Base-by-base conservation (phyloP, 2,888 invertebrate genomes). In the Aethes cnicana region DNA sequence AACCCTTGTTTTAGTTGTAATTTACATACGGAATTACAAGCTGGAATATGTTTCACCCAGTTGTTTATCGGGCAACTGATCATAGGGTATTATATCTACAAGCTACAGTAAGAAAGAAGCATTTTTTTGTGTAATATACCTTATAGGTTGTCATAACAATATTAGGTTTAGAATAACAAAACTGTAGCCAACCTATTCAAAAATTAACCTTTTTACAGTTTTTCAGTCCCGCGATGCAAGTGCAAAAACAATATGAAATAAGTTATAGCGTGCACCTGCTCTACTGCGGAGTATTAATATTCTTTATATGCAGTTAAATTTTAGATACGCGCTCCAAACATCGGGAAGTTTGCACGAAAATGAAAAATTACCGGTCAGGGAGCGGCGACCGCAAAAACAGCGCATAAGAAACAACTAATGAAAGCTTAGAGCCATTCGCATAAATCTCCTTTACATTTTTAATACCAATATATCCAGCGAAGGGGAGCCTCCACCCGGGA, bases 381-480 rank as follows among this genome's bases (percentile, higher is more conserved):
- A 82, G 82, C 80, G 77, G 76, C 78, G 81, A 84, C 87, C 86
- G 84, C 86, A 81, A 77, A 80, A 86, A 83, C 83, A 81, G 81
- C 81, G 82, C 84, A 74, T 79, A 87, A 88, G 87, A 81, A 86
- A 84, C 81, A 81, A 81, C 87, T 88, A 89, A 89, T 89, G 89
- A 89, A 89, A 89, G 89, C 89, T 88, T 84, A 89, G 84, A 88
- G 86, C 88, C 82, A 88, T 89, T 86, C 88, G 83, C 88, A 89
- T 89, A 89, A 89, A 89, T 89, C 89, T 88, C 82, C 84, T 78
- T 89, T 89, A 88, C 89, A 89, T 89, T 89, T 89, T 89, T 89
- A 89, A 89, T 89, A 89, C 88, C 88, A 86, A 89, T 89, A 89
- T 85, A 86, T 85, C 84, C 81, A 72, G 66, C 69, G 78, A 49